phyloP scores from a whole-genome alignment of 1,140 invertebrate species.

The Drosophila novamexicana region DNA sequence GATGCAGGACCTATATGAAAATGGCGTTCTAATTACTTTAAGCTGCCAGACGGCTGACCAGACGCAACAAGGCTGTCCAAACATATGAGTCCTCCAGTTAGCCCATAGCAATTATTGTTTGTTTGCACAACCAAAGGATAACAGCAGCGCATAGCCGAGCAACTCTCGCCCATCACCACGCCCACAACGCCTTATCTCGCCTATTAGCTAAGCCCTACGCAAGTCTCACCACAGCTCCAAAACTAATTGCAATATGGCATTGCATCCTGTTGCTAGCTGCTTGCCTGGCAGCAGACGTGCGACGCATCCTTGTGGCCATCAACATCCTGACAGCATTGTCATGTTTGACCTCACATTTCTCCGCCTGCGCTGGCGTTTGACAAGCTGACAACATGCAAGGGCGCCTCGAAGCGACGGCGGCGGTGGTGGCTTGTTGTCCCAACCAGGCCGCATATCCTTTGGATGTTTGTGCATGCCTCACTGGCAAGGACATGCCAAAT shows the following conservation, averaged over 20 bases:
- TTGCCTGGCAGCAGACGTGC: slow-evolving; percentile 10
- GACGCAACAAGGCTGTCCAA: slow-evolving; percentile 15
- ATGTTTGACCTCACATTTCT: slow-evolving; percentile 51
- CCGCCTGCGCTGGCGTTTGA: slow-evolving; percentile 53
- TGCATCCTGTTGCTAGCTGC: slow-evolving; percentile 61
- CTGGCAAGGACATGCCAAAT: slow-evolving; percentile 77
- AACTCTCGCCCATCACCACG: background rate
- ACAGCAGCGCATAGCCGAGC: background rate
- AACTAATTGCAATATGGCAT: slow-evolving; percentile 82
- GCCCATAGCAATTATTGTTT: slow-evolving; percentile 52
- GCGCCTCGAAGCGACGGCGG: background rate
- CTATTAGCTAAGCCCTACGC: slow-evolving; percentile 69
- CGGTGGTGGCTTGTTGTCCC: background rate
- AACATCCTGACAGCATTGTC: slow-evolving; percentile 56
- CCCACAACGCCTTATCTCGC: slow-evolving; percentile 17
- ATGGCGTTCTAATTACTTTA: slow-evolving; percentile 80
- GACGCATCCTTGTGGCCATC: slow-evolving; percentile 49
- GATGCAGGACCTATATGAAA: slow-evolving; percentile 47
- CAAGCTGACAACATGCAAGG: slow-evolving; percentile 66
- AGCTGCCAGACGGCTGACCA: slow-evolving; percentile 64
- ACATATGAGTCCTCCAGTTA: slow-evolving; percentile 12
- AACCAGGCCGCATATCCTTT: slow-evolving; percentile 58
- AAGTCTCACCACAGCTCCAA: slow-evolving; percentile 55
- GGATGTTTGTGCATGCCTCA: slow-evolving; percentile 73
- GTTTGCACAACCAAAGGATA: slow-evolving; percentile 43